Conservation (phyloP, 2,113 vertebrate species). For the Varanus salvator region DNA sequence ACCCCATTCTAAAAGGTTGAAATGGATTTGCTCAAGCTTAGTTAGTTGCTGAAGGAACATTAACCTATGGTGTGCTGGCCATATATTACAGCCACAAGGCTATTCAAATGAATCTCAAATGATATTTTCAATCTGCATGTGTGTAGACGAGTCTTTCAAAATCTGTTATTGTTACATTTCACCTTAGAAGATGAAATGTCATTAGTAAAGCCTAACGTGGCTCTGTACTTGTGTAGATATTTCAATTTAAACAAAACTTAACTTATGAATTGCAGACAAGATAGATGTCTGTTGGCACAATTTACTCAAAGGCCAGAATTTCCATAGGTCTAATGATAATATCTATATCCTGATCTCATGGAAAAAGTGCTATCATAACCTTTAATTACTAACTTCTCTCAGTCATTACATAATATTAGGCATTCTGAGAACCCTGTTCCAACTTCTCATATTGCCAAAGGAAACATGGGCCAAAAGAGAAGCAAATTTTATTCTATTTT, state of each 20-base stretch:
- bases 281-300: constrained; percentile 23
- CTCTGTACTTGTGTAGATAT: constrained; percentile 10
- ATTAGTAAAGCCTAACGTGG: neutral
- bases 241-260: constrained; percentile 46
- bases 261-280: constrained; percentile 42
- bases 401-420: constrained; percentile 31
- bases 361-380: constrained; percentile 35
- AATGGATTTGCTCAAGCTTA: no score
- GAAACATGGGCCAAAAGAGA: constrained; percentile 42
- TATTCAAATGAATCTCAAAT: neutral
- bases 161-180: constrained; percentile 27
- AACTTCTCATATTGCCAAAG: constrained; percentile 44
- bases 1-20: no score
- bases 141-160: neutral
- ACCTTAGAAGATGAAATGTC: constrained; percentile 28
- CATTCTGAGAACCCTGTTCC: constrained; percentile 38
- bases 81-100: neutral
- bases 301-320: neutral
- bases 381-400: constrained; percentile 44
- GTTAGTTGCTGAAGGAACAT: no score
- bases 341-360: constrained; percentile 3
- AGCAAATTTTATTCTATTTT: constrained; percentile 55
- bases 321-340: constrained; percentile 27
- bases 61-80: no score
- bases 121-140: neutral